Evolutionary conservation across 2,888 invertebrate species (phyloP), one percentile per base, ranked within the genome.

Genomic region (Hemicrepidius hirtus): DNA sequence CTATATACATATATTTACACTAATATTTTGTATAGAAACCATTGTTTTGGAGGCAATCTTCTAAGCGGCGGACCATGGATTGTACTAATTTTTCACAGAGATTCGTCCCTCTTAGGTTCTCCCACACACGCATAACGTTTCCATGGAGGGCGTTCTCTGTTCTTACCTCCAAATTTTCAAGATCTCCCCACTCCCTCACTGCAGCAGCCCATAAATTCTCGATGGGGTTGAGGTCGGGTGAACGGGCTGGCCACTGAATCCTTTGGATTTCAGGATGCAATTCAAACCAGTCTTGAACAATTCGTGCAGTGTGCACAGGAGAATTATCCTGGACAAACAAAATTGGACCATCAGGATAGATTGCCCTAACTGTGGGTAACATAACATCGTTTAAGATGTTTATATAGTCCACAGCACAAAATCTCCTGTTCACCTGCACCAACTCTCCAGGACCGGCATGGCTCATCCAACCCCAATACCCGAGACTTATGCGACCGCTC

Each of bases 401-500:
- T 21, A 50, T 9, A 68, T 35, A 13, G 50, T 21, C 10, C 21
- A 24, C 13, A 3, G 24, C 40, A 3, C 3, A 40, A 10, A 40
- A 7, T 3, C 50, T 50, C 12, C 20, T 16, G 18, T 50, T 57
- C 6, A 80, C 68, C 40, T 75, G 68, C 3, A 76, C 72, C 7
- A 80, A 67, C 70, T 80, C 80, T 6, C 78, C 77, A 6, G 77
- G 75, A 12, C 80, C 78, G 55, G 73, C 72, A 12, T 65, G 65
- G 57, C 77, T 76, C 73, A 81, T 78, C 79, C 77, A 80, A 7
- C 79, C 79, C 79, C 79, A 80, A 68, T 78, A 77, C 3, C 71
- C 75, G 20, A 78, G 40, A 55, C 71, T 76, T 28, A 79, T 76
- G 13, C 77, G 49, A 9, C 78, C 79, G 72, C 50, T 68, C 12